Base-by-base conservation (phyloP, 2,888 invertebrate species). In the Serrognathus titanus region DNA sequence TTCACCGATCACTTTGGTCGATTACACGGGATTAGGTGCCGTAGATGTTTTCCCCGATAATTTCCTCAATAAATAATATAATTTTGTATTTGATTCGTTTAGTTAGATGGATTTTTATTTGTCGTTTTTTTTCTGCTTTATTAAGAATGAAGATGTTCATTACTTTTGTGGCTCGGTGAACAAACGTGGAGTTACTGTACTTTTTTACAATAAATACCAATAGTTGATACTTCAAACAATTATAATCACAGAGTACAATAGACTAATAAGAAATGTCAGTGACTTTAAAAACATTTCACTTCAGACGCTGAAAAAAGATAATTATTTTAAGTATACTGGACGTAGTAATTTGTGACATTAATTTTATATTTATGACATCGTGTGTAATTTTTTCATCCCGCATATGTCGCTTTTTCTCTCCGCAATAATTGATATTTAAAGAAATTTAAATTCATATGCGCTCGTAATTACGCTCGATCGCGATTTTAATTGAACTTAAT, bases 201-300 rank as follows among this genome's bases (percentile, higher is more conserved):
- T 65, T 67, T 69, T 69, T 63, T 67, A 66, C 62, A 62, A 60
- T 63, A 69, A 69, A 69, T 69, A 68, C 69, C 67, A 64, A 68
- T 68, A 68, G 65, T 68, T 67, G 67, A 64, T 64, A 63, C 62
- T 65, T 66, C 62, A 65, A 68, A 68, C 68, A 66, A 68, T 69
- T 67, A 67, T 65, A 64, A 63, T 66, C 63, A 65, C 62, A 66
- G 57, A 65, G 54, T 60, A 65, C 60, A 64, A 66, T 59, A 63
- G 60, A 60, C 63, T 57, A 56, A 63, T 61, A 66, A 64, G 61
- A 65, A 64, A 63, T 60, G 49, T 60, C 63, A 58, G 50, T 57
- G 60, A 39, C 45, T 31, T 53, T 50, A 59, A 61, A 60, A 63
- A 61, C 54, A 51, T 50, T 46, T 48, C 59, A 48, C 55, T 48